phyloP scores from a whole-genome alignment of 2,797 vertebrate species.

The Petrocephalus schoutedeni region DNA sequence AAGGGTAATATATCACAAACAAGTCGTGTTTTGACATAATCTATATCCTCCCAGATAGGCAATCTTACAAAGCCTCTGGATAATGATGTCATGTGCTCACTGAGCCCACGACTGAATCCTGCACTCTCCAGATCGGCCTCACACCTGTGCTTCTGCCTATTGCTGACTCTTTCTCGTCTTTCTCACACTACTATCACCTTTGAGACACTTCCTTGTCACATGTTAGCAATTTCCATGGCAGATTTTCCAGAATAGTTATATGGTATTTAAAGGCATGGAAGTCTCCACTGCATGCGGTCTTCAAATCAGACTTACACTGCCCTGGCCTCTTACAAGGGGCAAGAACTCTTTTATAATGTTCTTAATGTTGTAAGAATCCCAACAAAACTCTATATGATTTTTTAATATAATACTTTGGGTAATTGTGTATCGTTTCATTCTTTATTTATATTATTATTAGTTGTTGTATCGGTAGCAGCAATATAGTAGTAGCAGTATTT shows the following conservation, averaged over 20 bases:
- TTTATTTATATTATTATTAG: background rate
- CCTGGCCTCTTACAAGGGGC: background rate
- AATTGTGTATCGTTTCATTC: background rate
- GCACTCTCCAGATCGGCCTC: background rate
- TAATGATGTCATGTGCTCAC: background rate
- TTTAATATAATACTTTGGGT: background rate
- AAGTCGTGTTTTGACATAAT: background rate
- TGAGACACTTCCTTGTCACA: background rate
- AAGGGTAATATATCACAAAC: background rate
- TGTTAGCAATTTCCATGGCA: background rate
- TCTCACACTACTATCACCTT: background rate
- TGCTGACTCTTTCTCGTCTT: background rate
- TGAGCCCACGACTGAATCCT: background rate
- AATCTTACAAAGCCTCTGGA: background rate
- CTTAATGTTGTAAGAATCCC: background rate
- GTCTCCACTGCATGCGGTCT: background rate
- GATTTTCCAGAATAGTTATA: conserved; percentile 3
- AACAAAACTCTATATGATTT: background rate
- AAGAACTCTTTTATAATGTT: background rate
- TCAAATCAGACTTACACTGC: background rate
- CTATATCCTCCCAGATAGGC: background rate
- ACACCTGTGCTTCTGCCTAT: background rate
- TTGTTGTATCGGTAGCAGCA: background rate
- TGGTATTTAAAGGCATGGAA: background rate
- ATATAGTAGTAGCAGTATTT: background rate